phyloP scores from a whole-genome alignment of 2,113 vertebrate genomes.

The Camelus dromedarius region DNA sequence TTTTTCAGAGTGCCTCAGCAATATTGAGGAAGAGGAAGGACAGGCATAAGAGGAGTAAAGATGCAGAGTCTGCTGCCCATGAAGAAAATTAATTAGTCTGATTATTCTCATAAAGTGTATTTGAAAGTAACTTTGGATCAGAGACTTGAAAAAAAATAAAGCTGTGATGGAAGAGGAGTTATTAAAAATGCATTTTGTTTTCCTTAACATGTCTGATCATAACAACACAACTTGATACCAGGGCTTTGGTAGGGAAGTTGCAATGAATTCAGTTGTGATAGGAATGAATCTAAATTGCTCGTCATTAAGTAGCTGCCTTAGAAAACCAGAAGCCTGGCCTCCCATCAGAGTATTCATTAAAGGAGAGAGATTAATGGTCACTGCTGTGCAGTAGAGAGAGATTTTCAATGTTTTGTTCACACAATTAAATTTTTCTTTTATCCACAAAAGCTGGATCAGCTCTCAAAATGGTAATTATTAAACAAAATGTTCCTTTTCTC shows the following conservation, averaged over 20 bases:
- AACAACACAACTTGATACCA: not conserved
- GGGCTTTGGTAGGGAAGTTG: not conserved
- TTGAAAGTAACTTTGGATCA: not conserved
- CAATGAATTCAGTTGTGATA: not conserved
- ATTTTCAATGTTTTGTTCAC: not conserved
- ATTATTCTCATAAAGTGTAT: not conserved
- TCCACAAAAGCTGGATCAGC: not conserved
- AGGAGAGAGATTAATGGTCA: not conserved
- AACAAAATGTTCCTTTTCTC: not conserved
- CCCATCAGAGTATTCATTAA: not conserved
- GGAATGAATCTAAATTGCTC: not conserved
- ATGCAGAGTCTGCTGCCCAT: not conserved
- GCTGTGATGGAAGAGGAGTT: not conserved
- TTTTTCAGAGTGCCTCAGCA: not conserved
- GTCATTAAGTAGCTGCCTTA: not conserved
- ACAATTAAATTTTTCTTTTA: constrained; percentile 13
- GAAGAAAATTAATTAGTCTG: not conserved
- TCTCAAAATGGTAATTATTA: constrained; percentile 26
- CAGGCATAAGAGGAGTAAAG: not conserved
- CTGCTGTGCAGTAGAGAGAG: not conserved
- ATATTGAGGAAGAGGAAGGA: not conserved
- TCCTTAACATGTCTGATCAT: not conserved
- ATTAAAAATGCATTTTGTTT: not conserved
- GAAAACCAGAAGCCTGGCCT: not conserved
- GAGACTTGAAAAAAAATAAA: constrained; percentile 32